A percentile compares a stretch with the other conserved stretches of the same genome.
Conservation (phyloP, 2,797 vertebrate genomes). For the Eurystomus glaucurus region DNA sequence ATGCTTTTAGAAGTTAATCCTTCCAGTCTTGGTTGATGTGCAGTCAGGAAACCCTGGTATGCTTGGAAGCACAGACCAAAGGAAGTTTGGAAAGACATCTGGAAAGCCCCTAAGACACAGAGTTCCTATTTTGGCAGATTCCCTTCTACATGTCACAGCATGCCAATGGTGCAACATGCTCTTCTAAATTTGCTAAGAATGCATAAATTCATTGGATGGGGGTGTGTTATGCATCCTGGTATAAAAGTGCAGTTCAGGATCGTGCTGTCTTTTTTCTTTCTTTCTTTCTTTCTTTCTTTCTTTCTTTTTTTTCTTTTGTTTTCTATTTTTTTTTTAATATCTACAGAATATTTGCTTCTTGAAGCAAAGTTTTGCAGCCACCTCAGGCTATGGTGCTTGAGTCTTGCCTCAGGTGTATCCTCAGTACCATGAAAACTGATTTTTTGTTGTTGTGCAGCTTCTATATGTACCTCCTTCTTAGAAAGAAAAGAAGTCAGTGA, state of each 20-base stretch:
- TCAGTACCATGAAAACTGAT: not conserved
- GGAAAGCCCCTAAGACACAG: not conserved
- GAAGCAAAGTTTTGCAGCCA: not conserved
- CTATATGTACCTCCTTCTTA: not conserved
- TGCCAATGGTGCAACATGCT: not conserved
- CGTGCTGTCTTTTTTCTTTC: too few species aligned
- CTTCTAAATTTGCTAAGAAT: not conserved
- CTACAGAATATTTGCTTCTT: too few species aligned
- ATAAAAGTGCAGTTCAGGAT: not conserved
- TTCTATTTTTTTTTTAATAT: too few species aligned
- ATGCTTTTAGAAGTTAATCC: not conserved
- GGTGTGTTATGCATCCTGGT: not conserved
- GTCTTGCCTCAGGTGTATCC: not conserved
- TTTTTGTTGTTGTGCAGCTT: not conserved
- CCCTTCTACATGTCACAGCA: not conserved
- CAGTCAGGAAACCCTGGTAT: not conserved
- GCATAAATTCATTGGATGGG: not conserved
- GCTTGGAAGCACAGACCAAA: not conserved
- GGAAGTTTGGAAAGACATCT: not conserved
- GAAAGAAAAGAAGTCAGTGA: not conserved
- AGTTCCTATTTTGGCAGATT: not conserved
- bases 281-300: too few species aligned
- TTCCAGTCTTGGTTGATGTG: not conserved
- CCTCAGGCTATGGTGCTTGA: not conserved
- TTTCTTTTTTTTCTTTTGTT: too few species aligned